Evolutionary conservation across 2,113 vertebrate species (phyloP).

Genomic region (Lophotis ruficrista): DNA sequence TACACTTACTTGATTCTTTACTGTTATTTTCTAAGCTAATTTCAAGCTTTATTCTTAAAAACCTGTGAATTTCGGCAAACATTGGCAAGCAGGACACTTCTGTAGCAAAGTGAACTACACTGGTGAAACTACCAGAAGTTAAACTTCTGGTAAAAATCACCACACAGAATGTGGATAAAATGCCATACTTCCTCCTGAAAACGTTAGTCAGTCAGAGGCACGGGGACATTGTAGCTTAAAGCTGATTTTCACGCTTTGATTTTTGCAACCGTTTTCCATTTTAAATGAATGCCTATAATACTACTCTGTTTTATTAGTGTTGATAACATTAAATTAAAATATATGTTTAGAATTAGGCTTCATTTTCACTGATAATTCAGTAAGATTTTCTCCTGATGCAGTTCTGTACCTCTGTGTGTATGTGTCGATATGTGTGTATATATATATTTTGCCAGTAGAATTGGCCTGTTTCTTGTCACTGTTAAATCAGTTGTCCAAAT

Average conservation of each 20-base stretch:
- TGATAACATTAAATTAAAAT: neutral
- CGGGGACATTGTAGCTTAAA: neutral
- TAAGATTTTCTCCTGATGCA: neutral
- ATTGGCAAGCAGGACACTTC: neutral
- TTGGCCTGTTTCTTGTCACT: neutral
- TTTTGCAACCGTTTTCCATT: neutral
- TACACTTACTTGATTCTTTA: neutral
- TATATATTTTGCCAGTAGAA: neutral
- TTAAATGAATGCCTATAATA: neutral
- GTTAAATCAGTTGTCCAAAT: neutral
- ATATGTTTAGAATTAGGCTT: neutral
- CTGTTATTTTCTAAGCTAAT: neutral
- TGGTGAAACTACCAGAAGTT: too few species aligned
- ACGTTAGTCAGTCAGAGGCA: neutral
- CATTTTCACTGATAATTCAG: neutral
- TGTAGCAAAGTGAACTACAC: neutral
- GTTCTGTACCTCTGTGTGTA: neutral
- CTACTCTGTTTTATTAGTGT: neutral
- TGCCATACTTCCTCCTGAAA: neutral
- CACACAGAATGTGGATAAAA: neutral
- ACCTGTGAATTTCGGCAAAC: neutral
- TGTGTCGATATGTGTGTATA: rapidly evolving
- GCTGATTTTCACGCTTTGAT: neutral
- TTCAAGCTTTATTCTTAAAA: neutral
- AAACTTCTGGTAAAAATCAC: neutral